phyloP scores from a whole-genome alignment of 2,888 invertebrate genomes.

The Synanthedon andrenaeformis region DNA sequence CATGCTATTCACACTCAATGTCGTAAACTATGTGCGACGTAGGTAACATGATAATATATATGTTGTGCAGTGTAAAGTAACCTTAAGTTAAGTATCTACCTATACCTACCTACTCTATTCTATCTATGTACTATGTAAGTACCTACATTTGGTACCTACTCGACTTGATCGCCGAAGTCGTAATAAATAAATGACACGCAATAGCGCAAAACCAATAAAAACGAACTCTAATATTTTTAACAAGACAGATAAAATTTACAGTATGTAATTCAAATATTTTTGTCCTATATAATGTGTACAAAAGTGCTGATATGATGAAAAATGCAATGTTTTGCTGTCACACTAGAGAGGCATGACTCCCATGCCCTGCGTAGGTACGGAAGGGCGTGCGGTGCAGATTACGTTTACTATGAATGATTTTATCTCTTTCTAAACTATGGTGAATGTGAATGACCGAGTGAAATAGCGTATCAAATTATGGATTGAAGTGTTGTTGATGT shows the following conservation, averaged over 20 bases:
- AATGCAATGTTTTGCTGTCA: constrained; percentile 59
- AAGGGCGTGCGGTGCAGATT: constrained; percentile 61
- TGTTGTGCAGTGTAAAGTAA: too few relatives aligned
- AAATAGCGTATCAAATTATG: constrained; percentile 66
- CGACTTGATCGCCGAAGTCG: neutral
- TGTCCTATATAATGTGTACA: constrained; percentile 8
- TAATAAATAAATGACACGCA: constrained; percentile 55
- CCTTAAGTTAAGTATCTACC: too few relatives aligned
- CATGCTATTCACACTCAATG: too few relatives aligned
- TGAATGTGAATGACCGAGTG: constrained; percentile 69
- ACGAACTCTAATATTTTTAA: constrained; percentile 22
- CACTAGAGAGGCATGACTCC: constrained; percentile 58
- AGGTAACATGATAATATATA: too few relatives aligned
- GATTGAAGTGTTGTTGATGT: constrained; percentile 65
- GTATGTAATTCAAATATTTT: constrained; percentile 6
- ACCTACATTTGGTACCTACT: neutral
- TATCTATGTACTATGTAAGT: too few relatives aligned
- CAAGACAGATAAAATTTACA: too few relatives aligned
- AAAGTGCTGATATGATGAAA: constrained; percentile 29
- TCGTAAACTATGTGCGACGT: too few relatives aligned
- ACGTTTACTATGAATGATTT: constrained; percentile 71
- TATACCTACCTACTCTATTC: neutral
- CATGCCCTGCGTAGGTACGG: constrained; percentile 67
- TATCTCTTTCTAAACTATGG: constrained; percentile 69
- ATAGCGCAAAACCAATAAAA: constrained; percentile 62